A percentile compares a stretch with the other conserved stretches of the same genome.
These are phyloP conservation scores for Eupithecia abbreviata DNA, from an alignment of 2,888 invertebrate species.

Conservation along the genomic window DNA sequence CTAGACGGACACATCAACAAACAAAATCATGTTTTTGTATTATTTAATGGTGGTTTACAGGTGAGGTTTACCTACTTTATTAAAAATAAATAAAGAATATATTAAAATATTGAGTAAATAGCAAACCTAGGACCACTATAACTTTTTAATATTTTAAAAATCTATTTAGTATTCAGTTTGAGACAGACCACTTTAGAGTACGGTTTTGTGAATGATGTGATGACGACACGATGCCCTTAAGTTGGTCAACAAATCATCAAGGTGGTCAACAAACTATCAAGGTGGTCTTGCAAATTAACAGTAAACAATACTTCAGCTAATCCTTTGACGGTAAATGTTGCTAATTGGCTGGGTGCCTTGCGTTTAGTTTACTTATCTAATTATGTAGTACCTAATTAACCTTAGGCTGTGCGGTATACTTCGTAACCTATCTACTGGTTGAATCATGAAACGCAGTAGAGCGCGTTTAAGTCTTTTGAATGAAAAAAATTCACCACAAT, in stretches of 20 bases:
- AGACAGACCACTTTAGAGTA: no score
- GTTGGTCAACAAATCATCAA: neutral
- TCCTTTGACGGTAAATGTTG: constrained; percentile 16
- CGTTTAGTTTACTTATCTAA: constrained; percentile 9
- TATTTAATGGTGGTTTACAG: no score
- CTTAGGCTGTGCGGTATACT: neutral
- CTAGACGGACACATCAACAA: no score
- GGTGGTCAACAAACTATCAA: neutral
- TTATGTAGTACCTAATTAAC: constrained; percentile 1
- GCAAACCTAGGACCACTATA: no score
- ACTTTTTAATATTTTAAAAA: no score
- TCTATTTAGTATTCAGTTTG: no score
- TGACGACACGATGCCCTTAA: neutral
- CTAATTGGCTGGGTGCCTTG: constrained; percentile 11
- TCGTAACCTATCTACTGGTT: neutral
- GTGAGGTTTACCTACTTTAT: no score
- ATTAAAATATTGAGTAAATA: no score
- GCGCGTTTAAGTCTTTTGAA: neutral
- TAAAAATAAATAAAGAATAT: no score
- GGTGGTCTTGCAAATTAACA: neutral
- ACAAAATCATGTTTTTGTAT: no score
- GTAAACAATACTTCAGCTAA: constrained; percentile 9
- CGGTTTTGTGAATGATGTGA: neutral
- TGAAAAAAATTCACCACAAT: neutral
- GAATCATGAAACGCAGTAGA: neutral